phyloP scores from a whole-genome alignment of 2,797 vertebrate genomes.

The Siniperca undulata region DNA sequence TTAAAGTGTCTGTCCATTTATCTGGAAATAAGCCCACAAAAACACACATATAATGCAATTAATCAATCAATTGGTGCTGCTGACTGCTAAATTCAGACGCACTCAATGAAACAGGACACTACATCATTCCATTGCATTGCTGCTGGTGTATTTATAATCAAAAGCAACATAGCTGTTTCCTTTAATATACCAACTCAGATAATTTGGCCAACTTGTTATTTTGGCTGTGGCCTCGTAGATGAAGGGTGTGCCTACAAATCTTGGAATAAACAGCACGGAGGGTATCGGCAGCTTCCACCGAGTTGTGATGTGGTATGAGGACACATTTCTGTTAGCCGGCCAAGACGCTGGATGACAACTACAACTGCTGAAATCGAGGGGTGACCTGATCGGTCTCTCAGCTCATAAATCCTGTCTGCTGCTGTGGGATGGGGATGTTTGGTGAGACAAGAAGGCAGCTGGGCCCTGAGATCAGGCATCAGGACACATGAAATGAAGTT shows the following conservation, averaged over 20 bases:
- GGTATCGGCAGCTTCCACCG: slow-evolving; percentile 32
- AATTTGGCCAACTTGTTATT: slow-evolving; percentile 45
- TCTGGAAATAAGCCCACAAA: slow-evolving; percentile 7
- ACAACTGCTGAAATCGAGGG: slow-evolving; percentile 47
- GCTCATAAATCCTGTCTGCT: slow-evolving; percentile 58
- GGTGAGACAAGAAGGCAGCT: slow-evolving; percentile 31
- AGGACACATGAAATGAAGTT: neutral
- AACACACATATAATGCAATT: neutral
- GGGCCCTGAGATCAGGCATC: slow-evolving; percentile 19
- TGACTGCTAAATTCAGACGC: slow-evolving; percentile 55
- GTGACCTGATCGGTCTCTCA: slow-evolving; percentile 45
- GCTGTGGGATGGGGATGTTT: slow-evolving; percentile 34
- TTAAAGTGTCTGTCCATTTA: neutral
- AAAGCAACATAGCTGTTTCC: slow-evolving; percentile 52
- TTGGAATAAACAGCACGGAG: slow-evolving; percentile 55
- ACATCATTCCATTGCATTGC: slow-evolving; percentile 37
- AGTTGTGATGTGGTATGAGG: slow-evolving; percentile 55
- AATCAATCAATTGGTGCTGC: slow-evolving; percentile 52
- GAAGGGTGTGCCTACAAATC: slow-evolving; percentile 60
- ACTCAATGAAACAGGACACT: slow-evolving; percentile 64
- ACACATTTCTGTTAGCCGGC: slow-evolving; percentile 67
- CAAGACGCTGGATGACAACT: slow-evolving; percentile 63
- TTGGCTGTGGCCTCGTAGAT: slow-evolving; percentile 35
- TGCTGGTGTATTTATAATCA: slow-evolving; percentile 68
- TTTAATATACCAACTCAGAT: slow-evolving; percentile 44